Conservation (phyloP, 2,888 invertebrate species). For the Cheilosia urbana region DNA sequence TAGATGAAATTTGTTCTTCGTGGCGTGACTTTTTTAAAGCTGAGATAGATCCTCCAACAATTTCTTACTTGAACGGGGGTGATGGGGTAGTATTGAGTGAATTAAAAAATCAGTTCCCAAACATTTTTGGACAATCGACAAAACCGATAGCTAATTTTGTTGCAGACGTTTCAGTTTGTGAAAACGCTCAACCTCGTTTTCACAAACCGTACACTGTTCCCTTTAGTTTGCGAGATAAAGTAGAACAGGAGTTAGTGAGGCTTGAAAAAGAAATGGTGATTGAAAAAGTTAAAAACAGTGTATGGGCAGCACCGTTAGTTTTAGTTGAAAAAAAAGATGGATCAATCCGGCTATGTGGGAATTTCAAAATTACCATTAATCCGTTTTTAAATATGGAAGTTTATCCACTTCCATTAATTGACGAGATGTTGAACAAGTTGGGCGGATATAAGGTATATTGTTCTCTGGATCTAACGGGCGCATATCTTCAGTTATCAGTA, state of each 20-base stretch:
- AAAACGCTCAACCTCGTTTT: not conserved
- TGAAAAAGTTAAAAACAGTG: conserved; percentile 21
- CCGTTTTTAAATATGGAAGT: conserved; percentile 44
- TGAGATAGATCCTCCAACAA: not conserved
- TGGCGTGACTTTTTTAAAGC: not conserved
- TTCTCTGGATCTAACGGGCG: too few species aligned
- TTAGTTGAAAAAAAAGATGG: conserved; percentile 38
- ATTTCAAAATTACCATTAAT: conserved; percentile 55
- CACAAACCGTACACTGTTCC: conserved; percentile 29
- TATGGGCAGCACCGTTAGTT: conserved; percentile 13
- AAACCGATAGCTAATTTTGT: conserved; percentile 1
- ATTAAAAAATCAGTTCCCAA: not conserved
- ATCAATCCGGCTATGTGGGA: conserved; percentile 47
- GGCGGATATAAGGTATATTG: too few species aligned
- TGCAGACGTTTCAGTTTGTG: not conserved
- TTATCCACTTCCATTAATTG: conserved; percentile 32
- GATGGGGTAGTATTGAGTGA: conserved; percentile 9
- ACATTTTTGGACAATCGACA: conserved; percentile 1
- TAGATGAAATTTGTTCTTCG: too few species aligned
- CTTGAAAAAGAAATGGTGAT: conserved; percentile 45
- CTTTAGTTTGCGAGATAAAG: conserved; percentile 26
- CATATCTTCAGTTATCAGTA: too few species aligned
- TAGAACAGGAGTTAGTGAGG: conserved; percentile 21
- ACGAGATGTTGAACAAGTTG: conserved; percentile 35
- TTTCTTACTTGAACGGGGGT: not conserved